Conservation (phyloP, 2,797 vertebrate genomes). For the Austrolebias charrua region DNA sequence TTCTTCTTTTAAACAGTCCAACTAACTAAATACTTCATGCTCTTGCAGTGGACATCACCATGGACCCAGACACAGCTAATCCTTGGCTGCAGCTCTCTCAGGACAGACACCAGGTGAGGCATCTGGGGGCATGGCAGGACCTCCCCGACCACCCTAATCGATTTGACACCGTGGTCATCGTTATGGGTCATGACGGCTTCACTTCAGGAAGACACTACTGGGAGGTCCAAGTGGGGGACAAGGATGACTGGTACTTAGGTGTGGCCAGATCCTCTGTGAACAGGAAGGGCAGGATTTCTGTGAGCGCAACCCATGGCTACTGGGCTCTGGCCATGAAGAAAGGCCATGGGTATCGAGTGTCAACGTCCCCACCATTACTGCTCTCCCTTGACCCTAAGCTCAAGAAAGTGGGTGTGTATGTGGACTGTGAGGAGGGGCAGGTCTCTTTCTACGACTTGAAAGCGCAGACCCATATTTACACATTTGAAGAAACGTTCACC, state of each 20-base stretch:
- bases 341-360: conserved; percentile 75
- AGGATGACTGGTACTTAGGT: conserved; percentile 86
- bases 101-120: conserved; percentile 78
- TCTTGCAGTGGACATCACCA: conserved; percentile 74
- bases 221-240: conserved; percentile 84
- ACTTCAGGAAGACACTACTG: conserved; percentile 81
- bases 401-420: conserved; percentile 74
- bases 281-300: conserved; percentile 81
- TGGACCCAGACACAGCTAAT: conserved; percentile 84
- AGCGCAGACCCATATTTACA: conserved; percentile 75
- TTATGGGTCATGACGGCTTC: conserved; percentile 77
- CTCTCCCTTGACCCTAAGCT: conserved; percentile 64
- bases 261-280: conserved; percentile 78
- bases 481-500: conserved; percentile 72
- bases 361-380: conserved; percentile 67
- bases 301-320: conserved; percentile 78
- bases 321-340: conserved; percentile 84
- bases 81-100: conserved; percentile 84
- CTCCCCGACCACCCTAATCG: conserved; percentile 77
- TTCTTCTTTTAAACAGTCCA: neutral
- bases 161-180: conserved; percentile 84
- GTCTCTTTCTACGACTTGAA: conserved; percentile 78
- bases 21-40: neutral
- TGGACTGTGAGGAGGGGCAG: conserved; percentile 82
- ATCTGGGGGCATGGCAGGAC: conserved; percentile 77